phyloP scores from a whole-genome alignment of 1,140 invertebrate species.

The Trachymyrmex septentrionalis region DNA sequence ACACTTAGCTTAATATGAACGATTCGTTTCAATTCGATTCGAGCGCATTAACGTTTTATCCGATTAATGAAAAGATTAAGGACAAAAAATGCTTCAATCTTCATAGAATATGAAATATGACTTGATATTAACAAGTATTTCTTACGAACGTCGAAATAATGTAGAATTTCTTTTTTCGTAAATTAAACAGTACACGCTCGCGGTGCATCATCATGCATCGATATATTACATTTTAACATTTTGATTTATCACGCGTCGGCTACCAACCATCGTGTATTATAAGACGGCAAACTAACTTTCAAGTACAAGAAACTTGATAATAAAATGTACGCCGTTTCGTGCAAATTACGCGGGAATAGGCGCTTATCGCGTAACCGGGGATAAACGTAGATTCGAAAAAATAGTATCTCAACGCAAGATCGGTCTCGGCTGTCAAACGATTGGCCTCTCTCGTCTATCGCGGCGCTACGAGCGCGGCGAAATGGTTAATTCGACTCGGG shows the following conservation, averaged over 20 bases:
- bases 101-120: background rate
- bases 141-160: background rate
- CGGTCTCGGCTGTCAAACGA: constrained; percentile 32
- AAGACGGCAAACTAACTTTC: background rate
- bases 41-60: constrained; percentile 27
- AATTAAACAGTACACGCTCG: background rate
- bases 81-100: background rate
- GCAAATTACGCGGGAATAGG: background rate
- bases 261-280: background rate
- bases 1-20: constrained; percentile 33
- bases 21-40: constrained; percentile 40
- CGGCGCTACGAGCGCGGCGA: constrained; percentile 54
- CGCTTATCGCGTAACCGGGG: background rate
- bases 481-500: constrained; percentile 79
- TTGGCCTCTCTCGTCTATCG: background rate
- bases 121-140: constrained; percentile 4
- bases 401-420: constrained; percentile 8
- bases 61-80: background rate
- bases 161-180: background rate
- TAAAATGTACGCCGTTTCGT: background rate
- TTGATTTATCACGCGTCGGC: background rate
- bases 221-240: background rate
- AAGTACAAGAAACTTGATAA: background rate
- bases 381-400: constrained; percentile 24
- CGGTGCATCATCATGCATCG: background rate